A percentile compares a stretch with the other conserved stretches of the same genome.
These are phyloP conservation scores for Hemibagrus guttatus DNA, from an alignment of 2,797 vertebrate genomes.

Conservation along the genomic window DNA sequence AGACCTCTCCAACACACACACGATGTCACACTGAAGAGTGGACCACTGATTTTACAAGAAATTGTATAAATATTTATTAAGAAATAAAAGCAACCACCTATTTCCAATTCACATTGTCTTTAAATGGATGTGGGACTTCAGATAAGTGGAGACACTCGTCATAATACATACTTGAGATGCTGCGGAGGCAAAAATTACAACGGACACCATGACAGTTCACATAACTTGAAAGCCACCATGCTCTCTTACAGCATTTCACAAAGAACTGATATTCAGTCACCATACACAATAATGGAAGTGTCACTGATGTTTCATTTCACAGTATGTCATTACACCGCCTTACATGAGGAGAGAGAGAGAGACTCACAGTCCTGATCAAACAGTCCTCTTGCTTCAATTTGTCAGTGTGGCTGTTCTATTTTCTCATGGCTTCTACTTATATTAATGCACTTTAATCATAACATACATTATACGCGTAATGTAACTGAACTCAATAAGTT, in stretches of 20 bases:
- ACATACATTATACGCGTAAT: slow-evolving; percentile 1
- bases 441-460: slow-evolving; percentile 25
- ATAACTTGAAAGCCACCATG: slow-evolving; percentile 60
- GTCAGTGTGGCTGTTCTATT: not conserved
- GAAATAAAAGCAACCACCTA: slow-evolving; percentile 64
- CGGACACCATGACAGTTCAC: slow-evolving; percentile 42
- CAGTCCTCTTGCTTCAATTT: not conserved
- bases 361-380: not conserved
- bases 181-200: slow-evolving; percentile 37
- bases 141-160: slow-evolving; percentile 45
- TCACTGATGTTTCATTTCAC: slow-evolving; percentile 26
- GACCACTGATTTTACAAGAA: slow-evolving; percentile 50
- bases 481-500: not conserved
- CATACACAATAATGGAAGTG: slow-evolving; percentile 32
- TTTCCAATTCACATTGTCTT: slow-evolving; percentile 25
- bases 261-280: slow-evolving; percentile 37
- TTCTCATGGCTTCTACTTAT: slow-evolving; percentile 14
- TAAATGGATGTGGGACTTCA: slow-evolving; percentile 51
- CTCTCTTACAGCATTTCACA: slow-evolving; percentile 56
- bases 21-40: not conserved
- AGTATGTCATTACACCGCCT: slow-evolving; percentile 14
- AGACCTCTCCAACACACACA: not conserved
- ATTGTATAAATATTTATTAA: slow-evolving; percentile 69
- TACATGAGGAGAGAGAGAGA: not conserved
- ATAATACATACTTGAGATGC: slow-evolving; percentile 44